Conservation (phyloP, 2,888 invertebrate genomes). For the Dryococelus australis region DNA sequence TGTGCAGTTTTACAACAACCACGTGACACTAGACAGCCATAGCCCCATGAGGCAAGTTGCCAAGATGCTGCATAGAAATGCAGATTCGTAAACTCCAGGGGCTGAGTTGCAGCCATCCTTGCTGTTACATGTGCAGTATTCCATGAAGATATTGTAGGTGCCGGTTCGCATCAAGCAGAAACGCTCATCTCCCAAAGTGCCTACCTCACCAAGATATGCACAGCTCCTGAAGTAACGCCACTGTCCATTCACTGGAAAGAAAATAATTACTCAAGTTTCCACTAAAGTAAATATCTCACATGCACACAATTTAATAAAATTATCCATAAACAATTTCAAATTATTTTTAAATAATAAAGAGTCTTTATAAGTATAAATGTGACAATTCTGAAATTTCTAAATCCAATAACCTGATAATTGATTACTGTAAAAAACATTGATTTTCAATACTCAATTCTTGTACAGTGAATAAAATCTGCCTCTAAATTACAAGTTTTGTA, state of each 20-base stretch:
- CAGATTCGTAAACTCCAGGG: neutral
- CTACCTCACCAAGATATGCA: conserved; percentile 90
- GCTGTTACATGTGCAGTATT: conserved; percentile 91
- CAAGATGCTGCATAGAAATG: neutral
- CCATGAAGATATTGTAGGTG: conserved; percentile 92
- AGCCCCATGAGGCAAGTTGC: neutral
- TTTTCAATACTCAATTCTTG: too few species aligned
- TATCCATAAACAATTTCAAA: too few species aligned
- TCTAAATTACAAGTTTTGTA: too few species aligned
- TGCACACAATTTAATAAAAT: neutral
- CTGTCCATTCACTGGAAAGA: conserved; percentile 76
- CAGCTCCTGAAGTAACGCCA: conserved; percentile 90
- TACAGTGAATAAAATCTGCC: too few species aligned
- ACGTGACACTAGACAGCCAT: neutral
- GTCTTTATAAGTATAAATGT: too few species aligned
- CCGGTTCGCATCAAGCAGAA: conserved; percentile 91
- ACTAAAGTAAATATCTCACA: conserved; percentile 18
- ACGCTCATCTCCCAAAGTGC: conserved; percentile 87
- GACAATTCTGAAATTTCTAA: too few species aligned
- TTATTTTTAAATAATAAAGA: too few species aligned
- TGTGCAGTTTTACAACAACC: neutral
- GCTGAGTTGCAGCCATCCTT: conserved; percentile 90
- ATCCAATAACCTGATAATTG: too few species aligned
- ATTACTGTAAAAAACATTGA: too few species aligned
- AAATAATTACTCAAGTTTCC: too few species aligned